A percentile compares a stretch with the other conserved stretches of the same genome.
These are phyloP conservation scores for Latrodectus geometricus DNA, from an alignment of 1,140 invertebrate species.

Conservation along the genomic window DNA sequence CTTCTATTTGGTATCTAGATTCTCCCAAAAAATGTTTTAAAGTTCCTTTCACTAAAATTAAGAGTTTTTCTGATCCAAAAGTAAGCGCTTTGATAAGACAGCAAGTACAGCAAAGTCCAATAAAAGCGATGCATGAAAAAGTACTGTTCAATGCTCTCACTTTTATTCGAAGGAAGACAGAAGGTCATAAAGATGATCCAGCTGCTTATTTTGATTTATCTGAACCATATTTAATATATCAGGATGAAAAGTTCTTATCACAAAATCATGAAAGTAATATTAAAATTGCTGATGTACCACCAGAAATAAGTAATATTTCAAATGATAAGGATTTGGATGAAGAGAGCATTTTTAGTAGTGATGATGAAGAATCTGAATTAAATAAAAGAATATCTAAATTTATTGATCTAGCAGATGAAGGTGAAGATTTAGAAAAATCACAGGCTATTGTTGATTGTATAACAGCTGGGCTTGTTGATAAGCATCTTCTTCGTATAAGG, in stretches of 20 bases:
- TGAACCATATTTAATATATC: not conserved
- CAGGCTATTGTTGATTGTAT: constrained; percentile 6
- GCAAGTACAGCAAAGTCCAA: not conserved
- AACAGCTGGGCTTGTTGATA: not conserved
- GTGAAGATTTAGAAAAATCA: not conserved
- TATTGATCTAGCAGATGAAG: no score
- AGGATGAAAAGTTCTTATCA: not conserved
- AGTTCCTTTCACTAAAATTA: constrained; percentile 19
- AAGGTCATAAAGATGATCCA: constrained; percentile 2
- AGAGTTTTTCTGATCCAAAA: not conserved
- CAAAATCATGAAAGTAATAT: not conserved
- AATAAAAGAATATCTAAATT: not conserved
- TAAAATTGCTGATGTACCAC: not conserved
- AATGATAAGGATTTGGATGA: not conserved
- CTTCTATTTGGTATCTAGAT: constrained; percentile 24
- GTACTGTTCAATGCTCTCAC: not conserved
- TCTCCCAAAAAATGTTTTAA: constrained; percentile 3
- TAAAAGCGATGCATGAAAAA: not conserved
- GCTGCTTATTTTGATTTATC: constrained; percentile 8
- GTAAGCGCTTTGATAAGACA: not conserved
- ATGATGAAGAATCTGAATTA: not conserved
- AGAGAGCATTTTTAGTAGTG: not conserved
- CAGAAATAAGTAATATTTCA: not conserved
- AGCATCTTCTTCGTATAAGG: constrained; percentile 3
- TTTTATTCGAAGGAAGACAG: not conserved